Conservation (phyloP, 2,113 vertebrate species). For the Ictalurus furcatus region DNA sequence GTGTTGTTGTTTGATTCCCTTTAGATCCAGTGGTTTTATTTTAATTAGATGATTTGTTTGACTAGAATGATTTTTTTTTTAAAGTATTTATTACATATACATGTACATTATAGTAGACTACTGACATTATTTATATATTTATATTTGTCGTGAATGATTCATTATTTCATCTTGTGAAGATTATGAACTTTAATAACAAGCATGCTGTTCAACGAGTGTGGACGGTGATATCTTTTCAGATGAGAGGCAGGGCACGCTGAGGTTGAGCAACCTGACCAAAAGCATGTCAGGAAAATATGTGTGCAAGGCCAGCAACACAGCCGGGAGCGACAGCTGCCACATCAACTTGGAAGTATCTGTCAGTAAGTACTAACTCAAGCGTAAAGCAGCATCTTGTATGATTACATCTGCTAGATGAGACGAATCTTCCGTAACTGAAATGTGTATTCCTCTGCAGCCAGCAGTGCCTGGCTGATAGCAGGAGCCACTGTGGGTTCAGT, state of each 20-base stretch:
- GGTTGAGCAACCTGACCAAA: conserved; percentile 80
- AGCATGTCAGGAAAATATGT: conserved; percentile 84
- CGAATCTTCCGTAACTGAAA: background rate
- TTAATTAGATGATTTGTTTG: background rate
- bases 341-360: conserved; percentile 83
- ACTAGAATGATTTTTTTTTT: background rate
- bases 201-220: background rate
- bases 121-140: background rate
- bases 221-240: conserved; percentile 68
- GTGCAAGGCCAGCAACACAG: conserved; percentile 80
- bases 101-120: background rate
- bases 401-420: background rate
- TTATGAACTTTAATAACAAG: too few relatives aligned
- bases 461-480: conserved; percentile 72
- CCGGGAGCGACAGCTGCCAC: conserved; percentile 81
- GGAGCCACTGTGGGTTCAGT: conserved; percentile 81
- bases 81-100: background rate
- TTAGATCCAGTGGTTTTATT: background rate
- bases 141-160: background rate
- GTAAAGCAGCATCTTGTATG: background rate
- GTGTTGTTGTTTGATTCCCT: background rate
- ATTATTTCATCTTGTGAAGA: background rate
- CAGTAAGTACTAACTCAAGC: conserved; percentile 63
- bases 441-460: conserved; percentile 66
- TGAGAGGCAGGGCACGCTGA: conserved; percentile 75